These are phyloP conservation scores for Oophaga pumilio DNA, from an alignment of 2,113 vertebrate species.

Conservation along the genomic window DNA sequence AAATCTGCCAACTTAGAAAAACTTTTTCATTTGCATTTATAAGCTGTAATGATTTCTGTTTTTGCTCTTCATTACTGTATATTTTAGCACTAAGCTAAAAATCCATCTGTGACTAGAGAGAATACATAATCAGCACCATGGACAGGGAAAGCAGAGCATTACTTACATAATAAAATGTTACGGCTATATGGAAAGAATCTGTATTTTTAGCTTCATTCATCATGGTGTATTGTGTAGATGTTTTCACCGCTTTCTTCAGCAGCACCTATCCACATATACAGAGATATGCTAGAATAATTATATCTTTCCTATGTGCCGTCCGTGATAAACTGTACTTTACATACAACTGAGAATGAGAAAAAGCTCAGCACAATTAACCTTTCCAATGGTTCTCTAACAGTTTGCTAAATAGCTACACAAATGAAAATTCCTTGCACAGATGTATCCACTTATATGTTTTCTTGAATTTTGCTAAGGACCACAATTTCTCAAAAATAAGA, in stretches of 20 bases:
- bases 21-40: not conserved
- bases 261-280: no score
- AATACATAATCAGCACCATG: constrained; percentile 21
- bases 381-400: no score
- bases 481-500: no score
- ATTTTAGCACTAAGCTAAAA: not conserved
- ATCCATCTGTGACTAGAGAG: not conserved
- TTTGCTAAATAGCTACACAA: no score
- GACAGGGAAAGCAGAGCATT: not conserved
- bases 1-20: not conserved
- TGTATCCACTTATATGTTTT: no score
- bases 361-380: not conserved
- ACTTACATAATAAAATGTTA: not conserved
- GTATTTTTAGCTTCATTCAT: not conserved
- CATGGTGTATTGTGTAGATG: not conserved
- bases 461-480: no score
- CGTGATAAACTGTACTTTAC: not conserved
- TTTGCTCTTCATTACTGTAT: not conserved
- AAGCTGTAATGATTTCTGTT: not conserved
- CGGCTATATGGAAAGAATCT: not conserved
- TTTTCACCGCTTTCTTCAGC: not conserved
- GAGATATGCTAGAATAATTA: not conserved
- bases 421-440: no score
- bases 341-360: not conserved
- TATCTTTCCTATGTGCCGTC: not conserved